Evolutionary conservation across 2,113 vertebrate genomes (phyloP).

Genomic region (Mus spicilegus): DNA sequence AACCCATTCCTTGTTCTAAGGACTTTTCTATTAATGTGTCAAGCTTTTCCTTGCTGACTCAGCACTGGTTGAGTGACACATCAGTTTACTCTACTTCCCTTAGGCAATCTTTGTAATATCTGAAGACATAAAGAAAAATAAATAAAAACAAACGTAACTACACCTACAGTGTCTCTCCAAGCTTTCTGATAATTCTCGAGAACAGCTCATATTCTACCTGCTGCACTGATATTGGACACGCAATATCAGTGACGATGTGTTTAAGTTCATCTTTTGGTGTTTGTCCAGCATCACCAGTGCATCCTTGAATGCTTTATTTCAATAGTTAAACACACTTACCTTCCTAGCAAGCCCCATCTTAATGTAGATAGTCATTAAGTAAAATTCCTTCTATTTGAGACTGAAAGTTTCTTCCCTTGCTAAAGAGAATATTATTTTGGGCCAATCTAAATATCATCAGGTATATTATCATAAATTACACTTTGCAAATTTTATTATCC

Average conservation of each 20-base stretch:
- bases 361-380: background rate
- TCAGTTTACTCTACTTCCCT: background rate
- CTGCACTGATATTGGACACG: background rate
- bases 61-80: background rate
- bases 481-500: background rate
- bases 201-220: background rate
- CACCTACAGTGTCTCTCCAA: background rate
- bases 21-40: background rate
- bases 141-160: background rate
- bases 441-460: background rate
- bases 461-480: conserved; percentile 3
- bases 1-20: background rate
- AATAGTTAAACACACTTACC: background rate
- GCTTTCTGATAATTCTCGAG: background rate
- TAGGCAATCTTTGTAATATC: background rate
- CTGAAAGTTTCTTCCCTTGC: background rate
- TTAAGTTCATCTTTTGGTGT: background rate
- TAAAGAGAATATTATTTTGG: conserved; percentile 37
- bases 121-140: background rate
- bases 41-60: background rate
- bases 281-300: background rate
- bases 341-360: background rate
- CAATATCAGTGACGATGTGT: background rate
- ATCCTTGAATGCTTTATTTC: background rate
- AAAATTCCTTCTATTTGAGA: background rate